These are phyloP conservation scores for Eupsilia transversa DNA, from an alignment of 2,888 invertebrate species.

Conservation along the genomic window DNA sequence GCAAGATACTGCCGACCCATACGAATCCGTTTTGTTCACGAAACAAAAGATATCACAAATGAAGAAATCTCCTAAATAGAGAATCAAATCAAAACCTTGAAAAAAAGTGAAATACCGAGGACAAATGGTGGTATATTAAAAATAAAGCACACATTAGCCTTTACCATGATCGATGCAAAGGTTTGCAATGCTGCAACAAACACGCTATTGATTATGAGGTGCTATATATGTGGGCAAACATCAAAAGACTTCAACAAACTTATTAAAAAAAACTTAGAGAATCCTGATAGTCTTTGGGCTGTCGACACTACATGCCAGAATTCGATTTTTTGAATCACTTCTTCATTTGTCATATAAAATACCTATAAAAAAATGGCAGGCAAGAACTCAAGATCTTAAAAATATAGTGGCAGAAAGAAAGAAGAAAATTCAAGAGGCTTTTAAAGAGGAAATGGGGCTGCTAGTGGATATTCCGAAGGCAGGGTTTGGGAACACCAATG, in stretches of 20 bases:
- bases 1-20: constrained; percentile 28
- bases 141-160: constrained; percentile 23
- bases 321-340: neutral
- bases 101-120: constrained; percentile 8
- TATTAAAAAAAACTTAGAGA: too few relatives aligned
- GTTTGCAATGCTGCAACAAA: constrained; percentile 25
- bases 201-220: constrained; percentile 18
- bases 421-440: neutral
- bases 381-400: neutral
- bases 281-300: too few relatives aligned
- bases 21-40: constrained; percentile 17
- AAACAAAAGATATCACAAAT: constrained; percentile 28
- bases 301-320: too few relatives aligned
- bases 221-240: constrained; percentile 4
- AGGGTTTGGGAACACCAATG: constrained; percentile 9
- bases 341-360: neutral
- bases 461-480: constrained; percentile 1
- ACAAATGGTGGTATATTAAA: constrained; percentile 12
- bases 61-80: constrained; percentile 23
- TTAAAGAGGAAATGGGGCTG: constrained; percentile 9
- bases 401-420: neutral
- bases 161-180: constrained; percentile 32
- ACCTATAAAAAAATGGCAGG: neutral
- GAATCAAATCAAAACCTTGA: constrained; percentile 12
- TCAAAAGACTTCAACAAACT: too few relatives aligned